Conservation (phyloP, 1,140 invertebrate species). For the Rhyacophila brunnea region DNA sequence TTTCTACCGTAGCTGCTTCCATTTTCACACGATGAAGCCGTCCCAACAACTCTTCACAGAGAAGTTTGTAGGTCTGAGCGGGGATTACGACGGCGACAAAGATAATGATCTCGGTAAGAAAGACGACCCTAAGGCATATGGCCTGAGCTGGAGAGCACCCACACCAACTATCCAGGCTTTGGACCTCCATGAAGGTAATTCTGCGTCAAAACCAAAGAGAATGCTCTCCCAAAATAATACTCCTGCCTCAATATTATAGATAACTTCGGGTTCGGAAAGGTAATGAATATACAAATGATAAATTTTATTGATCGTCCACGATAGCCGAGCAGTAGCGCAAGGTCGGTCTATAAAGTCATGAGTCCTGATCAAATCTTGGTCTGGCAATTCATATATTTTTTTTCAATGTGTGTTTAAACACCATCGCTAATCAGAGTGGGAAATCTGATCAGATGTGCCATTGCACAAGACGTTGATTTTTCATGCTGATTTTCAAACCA, state of each 20-base stretch:
- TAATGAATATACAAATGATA: conserved; percentile 34
- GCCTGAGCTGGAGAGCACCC: conserved; percentile 61
- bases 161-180: conserved; percentile 41
- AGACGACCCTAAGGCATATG: conserved; percentile 58
- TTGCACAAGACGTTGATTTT: too few relatives aligned
- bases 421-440: too few relatives aligned
- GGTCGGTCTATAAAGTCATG: too few relatives aligned
- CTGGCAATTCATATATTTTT: too few relatives aligned
- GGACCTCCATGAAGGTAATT: conserved; percentile 38
- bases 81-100: conserved; percentile 69
- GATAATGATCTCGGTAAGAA: conserved; percentile 63
- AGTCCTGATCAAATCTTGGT: too few relatives aligned
- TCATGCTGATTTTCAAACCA: too few relatives aligned
- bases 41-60: conserved; percentile 73
- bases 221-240: conserved; percentile 60
- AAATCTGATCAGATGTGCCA: too few relatives aligned
- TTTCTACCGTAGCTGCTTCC: conserved; percentile 39
- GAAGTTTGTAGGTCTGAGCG: conserved; percentile 76
- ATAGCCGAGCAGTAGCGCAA: too few relatives aligned
- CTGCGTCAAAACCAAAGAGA: conserved; percentile 43
- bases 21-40: conserved; percentile 54
- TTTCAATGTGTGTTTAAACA: too few relatives aligned
- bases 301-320: too few relatives aligned
- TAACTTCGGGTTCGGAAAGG: conserved; percentile 61
- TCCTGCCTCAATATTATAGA: conserved; percentile 66